phyloP scores from a whole-genome alignment of 2,113 vertebrate genomes.

The Rhizomys pruinosus region DNA sequence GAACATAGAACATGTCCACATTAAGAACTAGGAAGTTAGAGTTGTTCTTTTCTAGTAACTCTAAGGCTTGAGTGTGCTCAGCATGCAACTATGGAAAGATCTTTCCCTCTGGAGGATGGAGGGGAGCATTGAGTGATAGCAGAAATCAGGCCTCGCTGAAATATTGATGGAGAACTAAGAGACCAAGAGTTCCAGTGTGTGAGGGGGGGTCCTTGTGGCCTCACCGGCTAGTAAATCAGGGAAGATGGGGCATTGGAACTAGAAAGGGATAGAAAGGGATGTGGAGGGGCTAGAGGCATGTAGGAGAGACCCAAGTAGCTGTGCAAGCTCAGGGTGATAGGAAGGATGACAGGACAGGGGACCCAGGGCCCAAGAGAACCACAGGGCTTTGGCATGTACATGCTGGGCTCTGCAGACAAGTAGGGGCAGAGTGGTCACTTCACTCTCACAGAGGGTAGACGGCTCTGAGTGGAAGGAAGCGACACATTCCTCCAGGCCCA shows the following conservation, averaged over 20 bases:
- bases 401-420: neutral
- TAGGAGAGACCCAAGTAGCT: neutral
- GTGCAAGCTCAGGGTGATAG: neutral
- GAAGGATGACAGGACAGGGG: neutral
- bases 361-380: neutral
- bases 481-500: neutral
- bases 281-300: no score
- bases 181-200: neutral
- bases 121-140: neutral
- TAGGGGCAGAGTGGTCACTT: neutral
- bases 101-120: neutral
- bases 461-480: accelerated
- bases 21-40: neutral
- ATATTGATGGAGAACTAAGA: neutral
- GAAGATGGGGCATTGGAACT: neutral
- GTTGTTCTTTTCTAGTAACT: neutral
- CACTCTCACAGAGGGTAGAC: accelerated
- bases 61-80: neutral
- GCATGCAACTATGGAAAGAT: neutral
- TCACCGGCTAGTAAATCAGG: neutral
- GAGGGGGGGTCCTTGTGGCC: neutral
- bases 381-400: accelerated
- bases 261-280: neutral
- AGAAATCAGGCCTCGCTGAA: neutral
- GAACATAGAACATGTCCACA: neutral